A percentile compares a stretch with the other conserved stretches of the same genome.
Evolutionary conservation across 2,113 vertebrate species (phyloP).

Genomic region (Scalopus aquaticus): DNA sequence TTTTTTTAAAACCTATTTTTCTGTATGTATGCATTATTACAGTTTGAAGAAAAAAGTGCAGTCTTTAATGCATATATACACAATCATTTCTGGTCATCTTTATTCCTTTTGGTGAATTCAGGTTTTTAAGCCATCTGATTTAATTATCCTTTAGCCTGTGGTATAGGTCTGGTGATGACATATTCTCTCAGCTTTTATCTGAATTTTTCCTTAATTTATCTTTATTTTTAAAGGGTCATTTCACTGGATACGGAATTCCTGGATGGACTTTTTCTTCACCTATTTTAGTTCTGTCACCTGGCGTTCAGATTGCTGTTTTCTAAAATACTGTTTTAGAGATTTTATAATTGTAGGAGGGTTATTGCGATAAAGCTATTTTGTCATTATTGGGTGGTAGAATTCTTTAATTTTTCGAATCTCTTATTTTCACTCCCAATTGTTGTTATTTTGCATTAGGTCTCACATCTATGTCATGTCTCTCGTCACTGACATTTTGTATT

Average conservation of each 20-base stretch:
- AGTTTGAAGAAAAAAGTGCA: neutral
- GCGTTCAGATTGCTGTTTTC: neutral
- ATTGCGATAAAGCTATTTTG: neutral
- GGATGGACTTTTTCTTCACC: neutral
- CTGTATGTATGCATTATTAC: neutral
- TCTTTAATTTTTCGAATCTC: neutral
- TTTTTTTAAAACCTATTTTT: neutral
- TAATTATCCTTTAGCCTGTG: constrained; percentile 19
- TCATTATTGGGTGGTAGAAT: neutral
- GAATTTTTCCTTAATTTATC: neutral
- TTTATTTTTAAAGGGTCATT: neutral
- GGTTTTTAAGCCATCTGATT: neutral
- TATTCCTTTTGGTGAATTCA: neutral
- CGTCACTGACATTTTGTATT: neutral
- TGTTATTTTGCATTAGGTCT: neutral
- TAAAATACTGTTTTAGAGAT: constrained; percentile 17
- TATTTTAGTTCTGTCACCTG: neutral
- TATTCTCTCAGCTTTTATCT: neutral
- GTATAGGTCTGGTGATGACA: neutral
- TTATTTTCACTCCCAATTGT: neutral
- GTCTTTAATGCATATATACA: neutral
- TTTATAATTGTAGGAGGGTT: neutral
- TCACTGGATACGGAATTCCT: neutral
- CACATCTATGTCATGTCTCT: neutral
- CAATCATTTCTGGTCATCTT: neutral